Base-by-base conservation (phyloP, 2,113 vertebrate genomes). In the Ophthalmolycus amberensis region DNA sequence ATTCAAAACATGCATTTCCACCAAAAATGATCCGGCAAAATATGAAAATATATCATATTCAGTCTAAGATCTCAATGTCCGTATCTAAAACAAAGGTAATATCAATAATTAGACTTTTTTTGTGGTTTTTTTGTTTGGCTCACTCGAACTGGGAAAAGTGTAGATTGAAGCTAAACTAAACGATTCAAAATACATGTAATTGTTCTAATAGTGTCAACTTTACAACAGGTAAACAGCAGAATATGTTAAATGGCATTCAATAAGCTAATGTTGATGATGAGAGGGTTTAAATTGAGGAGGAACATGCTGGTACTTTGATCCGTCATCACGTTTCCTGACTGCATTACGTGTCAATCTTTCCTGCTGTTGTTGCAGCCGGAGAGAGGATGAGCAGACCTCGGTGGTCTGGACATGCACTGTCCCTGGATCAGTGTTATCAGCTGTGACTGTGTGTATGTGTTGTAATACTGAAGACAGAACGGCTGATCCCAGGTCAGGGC, bases 11-110 rank as follows among this genome's bases (percentile, higher is more conserved):
- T 90, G 90, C 94, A 91, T 88, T 85, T 93, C 89, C 89, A 92
- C 88, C 85, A 73, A 87, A 93, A 59, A 29, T 58, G 77, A 90
- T 88, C 88, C 87, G 83, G 91, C 82, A 92, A 92, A 90, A 92
- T 94, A 93, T 90, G 80, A 92, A 94, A 95, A 94, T 94, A 91
- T 85, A 92, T 91, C 86, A 89, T 87, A 88, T 90, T 80, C 85
- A 86, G 84, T 88, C 85, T 71, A 78, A 72, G 78, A 86, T 90
- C 71, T 87, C 71, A 34, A 54, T 75, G 85, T 82, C 86, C 42
- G 70, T 85, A 86, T 89, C 84, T 86, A 92, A 91, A 88, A 91
- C 87, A 88, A 91, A 89, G 69, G 60, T 81, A 54, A 83, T 90
- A 75, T 90, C 82, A 79, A 80, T 71, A 74, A 77, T 84, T 34